Evolutionary conservation across 2,113 vertebrate species (phyloP).

Genomic region (Apteryx owenii): DNA sequence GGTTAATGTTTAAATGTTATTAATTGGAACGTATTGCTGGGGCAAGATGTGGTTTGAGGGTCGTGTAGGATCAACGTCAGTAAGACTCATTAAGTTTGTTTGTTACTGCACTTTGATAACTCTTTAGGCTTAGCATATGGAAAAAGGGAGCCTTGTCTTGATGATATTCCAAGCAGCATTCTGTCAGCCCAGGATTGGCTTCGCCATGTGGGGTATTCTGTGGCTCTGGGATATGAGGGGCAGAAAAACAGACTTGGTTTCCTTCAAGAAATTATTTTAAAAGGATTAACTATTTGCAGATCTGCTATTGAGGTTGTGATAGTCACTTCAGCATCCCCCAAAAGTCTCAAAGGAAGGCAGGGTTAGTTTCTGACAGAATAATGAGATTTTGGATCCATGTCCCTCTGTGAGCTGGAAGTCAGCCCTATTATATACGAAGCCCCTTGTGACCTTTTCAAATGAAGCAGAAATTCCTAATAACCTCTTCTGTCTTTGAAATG

Average conservation of each 20-base stretch:
- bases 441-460: background rate
- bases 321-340: background rate
- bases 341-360: background rate
- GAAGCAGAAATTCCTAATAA: background rate
- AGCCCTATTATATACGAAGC: background rate
- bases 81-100: background rate
- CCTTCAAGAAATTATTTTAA: slow-evolving; percentile 34
- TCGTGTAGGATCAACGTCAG: background rate
- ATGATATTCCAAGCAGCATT: background rate
- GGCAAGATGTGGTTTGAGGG: background rate
- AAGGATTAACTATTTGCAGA: slow-evolving; percentile 43
- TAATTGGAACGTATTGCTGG: background rate
- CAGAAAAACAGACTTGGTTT: slow-evolving; percentile 46
- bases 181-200: background rate
- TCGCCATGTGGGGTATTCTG: background rate
- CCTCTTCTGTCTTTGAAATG: background rate
- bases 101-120: background rate
- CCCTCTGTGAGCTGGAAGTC: background rate
- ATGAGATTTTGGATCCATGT: background rate
- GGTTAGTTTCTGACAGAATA: background rate
- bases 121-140: background rate
- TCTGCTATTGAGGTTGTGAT: background rate
- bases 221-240: background rate
- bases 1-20: background rate
- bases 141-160: background rate